Evolutionary conservation across 2,888 invertebrate genomes (phyloP), one percentile per base, ranked within the genome.

Genomic region (Maniola hyperantus): DNA sequence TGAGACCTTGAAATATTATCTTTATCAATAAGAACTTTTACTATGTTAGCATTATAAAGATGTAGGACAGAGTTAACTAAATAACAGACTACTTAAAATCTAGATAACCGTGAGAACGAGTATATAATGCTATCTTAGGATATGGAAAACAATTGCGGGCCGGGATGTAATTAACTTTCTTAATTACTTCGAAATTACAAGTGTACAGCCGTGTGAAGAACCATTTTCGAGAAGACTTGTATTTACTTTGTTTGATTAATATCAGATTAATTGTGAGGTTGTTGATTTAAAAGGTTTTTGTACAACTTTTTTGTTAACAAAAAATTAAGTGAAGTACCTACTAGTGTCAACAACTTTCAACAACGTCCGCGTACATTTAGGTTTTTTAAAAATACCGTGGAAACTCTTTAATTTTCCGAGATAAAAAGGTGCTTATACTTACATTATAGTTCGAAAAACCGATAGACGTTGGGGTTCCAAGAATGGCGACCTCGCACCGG

Each of bases 161-260:
- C n/a, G 46, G 7, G 36, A 46, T 18, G 10, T 70, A 65, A 70
- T 70, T 69, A 70, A 65, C 63, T 65, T 70, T 65, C 70, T 70
- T 70, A 70, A 70, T 70, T 67, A 63, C 59, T 58, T 54, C 54
- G 54, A 67, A 70, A 70, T 65, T 46, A 66, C 50, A 65, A 53
- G 54, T 60, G 11, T 65, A 58, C 13, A 4, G 51, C 57, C 48
- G 65, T 65, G 57, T 58, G 65, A 68, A 62, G 8, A 20, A 2
- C n/a, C 26, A 5, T 42, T 20, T 44, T 51, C 50, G 20, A 26
- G 50, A 26, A 1, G 20, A 26, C 11, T 20, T 51, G 50, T 51
- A 51, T 26, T 51, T 20, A 26, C 13, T n/a, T 59, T 46, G 46
- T 46, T 10, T 44, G 44, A 58, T 58, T 8, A 26, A 44, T 44